A percentile compares a stretch with the other conserved stretches of the same genome.
phyloP scores from a whole-genome alignment of 2,113 vertebrate genomes.

The Pangasianodon gigas region DNA sequence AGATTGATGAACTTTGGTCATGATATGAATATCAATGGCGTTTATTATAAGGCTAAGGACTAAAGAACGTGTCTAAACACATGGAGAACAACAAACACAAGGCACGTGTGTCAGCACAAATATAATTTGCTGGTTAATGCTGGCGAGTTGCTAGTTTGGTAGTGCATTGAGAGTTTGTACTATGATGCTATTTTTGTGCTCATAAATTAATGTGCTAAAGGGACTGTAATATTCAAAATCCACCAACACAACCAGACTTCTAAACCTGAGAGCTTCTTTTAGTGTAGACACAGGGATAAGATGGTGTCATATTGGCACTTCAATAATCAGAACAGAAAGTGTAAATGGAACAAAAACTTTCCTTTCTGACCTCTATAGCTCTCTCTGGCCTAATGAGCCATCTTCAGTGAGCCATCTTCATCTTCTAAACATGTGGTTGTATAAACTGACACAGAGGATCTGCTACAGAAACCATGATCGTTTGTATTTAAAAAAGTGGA shows the following conservation, averaged over 20 bases:
- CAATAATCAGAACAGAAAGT: background rate
- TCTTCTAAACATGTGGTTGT: background rate
- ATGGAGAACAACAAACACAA: background rate
- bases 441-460: background rate
- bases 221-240: background rate
- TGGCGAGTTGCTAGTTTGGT: background rate
- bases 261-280: background rate
- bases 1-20: slow-evolving; percentile 35
- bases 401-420: background rate
- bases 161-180: background rate
- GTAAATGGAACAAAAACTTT: background rate
- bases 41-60: background rate
- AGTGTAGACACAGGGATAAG: background rate
- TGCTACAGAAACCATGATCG: background rate
- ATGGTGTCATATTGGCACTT: background rate
- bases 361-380: background rate
- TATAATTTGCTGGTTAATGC: background rate
- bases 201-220: background rate
- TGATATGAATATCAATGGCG: slow-evolving; percentile 28
- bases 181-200: background rate
- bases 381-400: background rate
- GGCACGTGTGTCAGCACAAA: background rate
- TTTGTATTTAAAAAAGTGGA: background rate
- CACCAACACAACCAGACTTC: background rate
- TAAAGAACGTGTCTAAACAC: background rate